Base-by-base conservation (phyloP, 1,140 invertebrate genomes). In the Drosophila sucinea region DNA sequence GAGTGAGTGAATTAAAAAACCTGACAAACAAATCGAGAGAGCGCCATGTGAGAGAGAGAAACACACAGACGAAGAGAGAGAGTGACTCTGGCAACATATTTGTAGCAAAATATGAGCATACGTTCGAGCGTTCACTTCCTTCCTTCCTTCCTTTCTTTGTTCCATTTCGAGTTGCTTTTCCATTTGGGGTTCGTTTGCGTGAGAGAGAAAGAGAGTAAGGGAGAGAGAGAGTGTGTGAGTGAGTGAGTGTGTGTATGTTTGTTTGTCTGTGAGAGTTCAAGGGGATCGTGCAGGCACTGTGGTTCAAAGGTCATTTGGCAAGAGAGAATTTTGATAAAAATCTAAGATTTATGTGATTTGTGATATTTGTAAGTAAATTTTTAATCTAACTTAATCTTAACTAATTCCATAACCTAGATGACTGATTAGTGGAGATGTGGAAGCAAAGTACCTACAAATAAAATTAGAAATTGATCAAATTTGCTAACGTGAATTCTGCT, bases 1-100 rank as follows among this genome's bases (percentile, higher is more conserved):
- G 84, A 81, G 85, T 82, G 86, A 90, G 85, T 90, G 89, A 81
- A 84, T 90, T 90, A 84, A 69, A 90, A 89, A 87, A 70, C 76
- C 72, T 70, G 63, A 75, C 74, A 47, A 47, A 47, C 23, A n/a
- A 47, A 25, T 47, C 25, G 44, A 51, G 44, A 51, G 23, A 7
- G 23, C 7, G 25, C 82, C 60, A 79, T 7, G 57, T 61, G 72
- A 73, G 66, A 67, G 73, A 77, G 60, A 58, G 74, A 25, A 23
- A 63, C 56, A 70, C 4, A 70, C 30, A 58, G 40, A 32, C 7
- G 8, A 6, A 11, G 54, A 40, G 27, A n/a, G 10, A n/a, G 29
- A 38, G 30, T n/a, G 27, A 33, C 33, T 57, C 51, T 51, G 40
- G 61, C 68, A 35, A 65, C 55, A 66, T 68, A 75, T 77, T 87